Conservation (phyloP, 2,888 invertebrate species). For the Thera obeliscata region DNA sequence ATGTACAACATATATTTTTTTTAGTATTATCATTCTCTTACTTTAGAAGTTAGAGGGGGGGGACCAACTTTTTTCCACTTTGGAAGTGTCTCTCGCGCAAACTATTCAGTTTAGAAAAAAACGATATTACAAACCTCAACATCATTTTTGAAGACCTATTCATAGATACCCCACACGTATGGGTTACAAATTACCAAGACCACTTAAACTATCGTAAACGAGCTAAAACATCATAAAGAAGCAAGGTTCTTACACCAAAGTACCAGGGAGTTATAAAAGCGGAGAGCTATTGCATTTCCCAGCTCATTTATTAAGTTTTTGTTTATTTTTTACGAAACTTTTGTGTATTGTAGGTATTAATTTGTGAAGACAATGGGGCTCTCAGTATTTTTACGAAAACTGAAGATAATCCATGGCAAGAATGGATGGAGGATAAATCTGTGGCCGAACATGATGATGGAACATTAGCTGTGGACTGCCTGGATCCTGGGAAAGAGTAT, state of each 20-base stretch:
- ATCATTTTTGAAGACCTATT: too few species aligned
- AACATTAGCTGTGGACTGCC: slow-evolving; percentile 65
- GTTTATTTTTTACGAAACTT: neutral
- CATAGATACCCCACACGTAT: too few species aligned
- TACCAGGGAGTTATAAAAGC: slow-evolving; percentile 37
- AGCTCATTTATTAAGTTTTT: too few species aligned
- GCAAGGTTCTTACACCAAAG: slow-evolving; percentile 23
- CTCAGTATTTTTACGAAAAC: slow-evolving; percentile 67
- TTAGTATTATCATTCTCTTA: too few species aligned
- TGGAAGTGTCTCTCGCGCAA: too few species aligned
- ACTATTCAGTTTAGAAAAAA: too few species aligned
- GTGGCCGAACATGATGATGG: slow-evolving; percentile 75
- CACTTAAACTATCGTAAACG: slow-evolving; percentile 15
- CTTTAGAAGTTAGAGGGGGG: too few species aligned
- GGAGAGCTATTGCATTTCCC: slow-evolving; percentile 33
- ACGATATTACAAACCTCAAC: too few species aligned
- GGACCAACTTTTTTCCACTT: too few species aligned
- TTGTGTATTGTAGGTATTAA: slow-evolving; percentile 58
- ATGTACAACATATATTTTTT: too few species aligned
- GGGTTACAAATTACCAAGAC: slow-evolving; percentile 3
- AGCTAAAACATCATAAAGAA: slow-evolving; percentile 16
- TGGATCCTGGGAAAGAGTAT: slow-evolving; percentile 64
- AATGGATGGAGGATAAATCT: slow-evolving; percentile 66
- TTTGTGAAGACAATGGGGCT: slow-evolving; percentile 77
- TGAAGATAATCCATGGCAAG: slow-evolving; percentile 61